Evolutionary conservation across 2,797 vertebrate species (phyloP).

Genomic region (Schizopygopsis pylzovi): DNA sequence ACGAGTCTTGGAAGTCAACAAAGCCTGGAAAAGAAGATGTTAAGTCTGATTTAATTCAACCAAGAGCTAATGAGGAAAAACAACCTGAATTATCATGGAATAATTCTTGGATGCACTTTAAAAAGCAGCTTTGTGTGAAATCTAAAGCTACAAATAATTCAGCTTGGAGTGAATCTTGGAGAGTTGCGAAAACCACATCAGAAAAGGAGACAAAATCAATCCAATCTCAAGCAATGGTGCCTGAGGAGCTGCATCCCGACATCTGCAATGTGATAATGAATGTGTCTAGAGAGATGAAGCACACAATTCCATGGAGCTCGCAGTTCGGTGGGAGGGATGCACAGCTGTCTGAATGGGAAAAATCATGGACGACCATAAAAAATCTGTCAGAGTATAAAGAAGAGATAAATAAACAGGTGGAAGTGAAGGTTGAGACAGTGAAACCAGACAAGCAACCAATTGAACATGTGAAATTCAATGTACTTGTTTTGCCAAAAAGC

Average conservation of each 20-base stretch:
- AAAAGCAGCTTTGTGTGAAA: conserved; percentile 55
- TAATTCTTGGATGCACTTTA: conserved; percentile 67
- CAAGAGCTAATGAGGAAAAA: background rate
- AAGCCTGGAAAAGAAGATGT: conserved; percentile 57
- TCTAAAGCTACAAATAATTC: conserved; percentile 17
- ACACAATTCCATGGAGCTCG: conserved; percentile 29
- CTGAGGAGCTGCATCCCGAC: conserved; percentile 9
- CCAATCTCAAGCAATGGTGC: background rate
- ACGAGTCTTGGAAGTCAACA: conserved; percentile 66
- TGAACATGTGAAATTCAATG: conserved; percentile 52
- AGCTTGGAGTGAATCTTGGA: conserved; percentile 68
- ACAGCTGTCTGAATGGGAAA: conserved; percentile 64
- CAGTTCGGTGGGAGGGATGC: conserved; percentile 46
- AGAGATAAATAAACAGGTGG: conserved; percentile 9
- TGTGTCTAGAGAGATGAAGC: conserved; percentile 37
- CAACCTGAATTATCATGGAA: conserved; percentile 53
- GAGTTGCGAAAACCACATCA: conserved; percentile 35
- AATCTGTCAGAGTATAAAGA: conserved; percentile 59
- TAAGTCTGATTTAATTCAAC: background rate
- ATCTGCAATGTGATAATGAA: conserved; percentile 46
- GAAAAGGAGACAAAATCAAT: conserved; percentile 49
- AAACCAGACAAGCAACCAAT: conserved; percentile 26
- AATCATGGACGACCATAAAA: conserved; percentile 69
- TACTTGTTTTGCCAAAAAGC: conserved; percentile 54
- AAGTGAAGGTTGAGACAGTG: background rate